A percentile compares a stretch with the other conserved stretches of the same genome.
Conservation (phyloP, 1,140 invertebrate species). For the Batillaria attramentaria region DNA sequence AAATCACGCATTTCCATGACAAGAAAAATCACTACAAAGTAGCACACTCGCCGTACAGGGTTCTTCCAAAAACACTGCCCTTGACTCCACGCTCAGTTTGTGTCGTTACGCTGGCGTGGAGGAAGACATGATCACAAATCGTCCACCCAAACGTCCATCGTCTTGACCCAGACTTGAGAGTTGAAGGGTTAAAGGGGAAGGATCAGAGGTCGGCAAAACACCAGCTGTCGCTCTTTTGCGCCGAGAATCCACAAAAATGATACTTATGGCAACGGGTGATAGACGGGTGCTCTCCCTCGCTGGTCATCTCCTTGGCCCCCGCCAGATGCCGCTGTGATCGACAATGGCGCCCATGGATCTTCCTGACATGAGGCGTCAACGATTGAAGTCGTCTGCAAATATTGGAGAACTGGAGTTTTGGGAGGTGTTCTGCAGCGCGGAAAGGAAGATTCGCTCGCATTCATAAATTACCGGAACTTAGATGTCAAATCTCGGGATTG, state of each 20-base stretch:
- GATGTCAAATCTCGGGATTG: no score
- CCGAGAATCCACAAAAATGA: slow-evolving; percentile 11
- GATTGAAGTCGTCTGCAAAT: slow-evolving; percentile 18
- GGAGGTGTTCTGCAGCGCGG: no score
- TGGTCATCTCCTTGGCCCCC: not conserved
- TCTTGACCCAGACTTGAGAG: slow-evolving; percentile 15
- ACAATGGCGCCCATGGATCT: slow-evolving; percentile 22
- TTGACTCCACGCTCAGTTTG: no score
- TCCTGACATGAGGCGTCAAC: not conserved
- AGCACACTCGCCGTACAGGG: no score
- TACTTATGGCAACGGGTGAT: slow-evolving; percentile 13
- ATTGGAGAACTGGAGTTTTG: no score
- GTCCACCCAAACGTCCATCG: slow-evolving; percentile 14
- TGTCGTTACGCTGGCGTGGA: no score
- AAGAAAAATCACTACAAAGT: no score
- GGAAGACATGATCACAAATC: no score
- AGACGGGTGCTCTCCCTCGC: not conserved
- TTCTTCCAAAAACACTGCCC: no score
- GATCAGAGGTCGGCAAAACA: slow-evolving; percentile 27
- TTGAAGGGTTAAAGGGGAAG: slow-evolving; percentile 16
- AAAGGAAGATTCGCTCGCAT: no score
- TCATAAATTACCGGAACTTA: no score
- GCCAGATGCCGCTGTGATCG: slow-evolving; percentile 3
- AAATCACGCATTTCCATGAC: no score
- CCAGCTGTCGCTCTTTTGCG: slow-evolving; percentile 20